phyloP scores from a whole-genome alignment of 2,888 invertebrate genomes.

The Scaeva pyrastri region DNA sequence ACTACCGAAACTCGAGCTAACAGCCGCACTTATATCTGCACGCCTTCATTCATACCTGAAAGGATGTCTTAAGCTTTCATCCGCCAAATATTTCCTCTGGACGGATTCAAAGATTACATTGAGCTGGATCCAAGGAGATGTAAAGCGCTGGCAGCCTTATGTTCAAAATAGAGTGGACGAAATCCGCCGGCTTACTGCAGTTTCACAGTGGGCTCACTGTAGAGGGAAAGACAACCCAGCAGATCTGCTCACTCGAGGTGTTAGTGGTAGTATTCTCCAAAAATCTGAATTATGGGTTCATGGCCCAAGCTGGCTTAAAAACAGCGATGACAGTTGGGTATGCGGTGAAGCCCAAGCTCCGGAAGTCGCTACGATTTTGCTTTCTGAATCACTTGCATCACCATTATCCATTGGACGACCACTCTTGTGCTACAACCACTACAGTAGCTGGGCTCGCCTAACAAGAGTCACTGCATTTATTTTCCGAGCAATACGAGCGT shows the following conservation, averaged over 20 bases:
- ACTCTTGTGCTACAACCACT: background rate
- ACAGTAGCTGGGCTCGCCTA: conserved; percentile 4
- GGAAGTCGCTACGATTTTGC: no score
- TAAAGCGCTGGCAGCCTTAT: conserved; percentile 34
- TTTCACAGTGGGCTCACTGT: conserved; percentile 26
- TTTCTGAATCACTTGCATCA: background rate
- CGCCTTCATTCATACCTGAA: conserved; percentile 10
- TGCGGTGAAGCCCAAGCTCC: no score
- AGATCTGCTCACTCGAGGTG: conserved; percentile 25
- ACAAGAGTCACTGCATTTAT: conserved; percentile 19
- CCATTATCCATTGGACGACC: background rate
- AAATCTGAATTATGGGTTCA: conserved; percentile 25
- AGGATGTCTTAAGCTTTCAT: background rate
- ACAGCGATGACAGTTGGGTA: no score
- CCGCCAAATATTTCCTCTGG: conserved; percentile 18
- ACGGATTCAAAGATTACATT: conserved; percentile 25
- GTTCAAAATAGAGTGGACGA: conserved; percentile 28
- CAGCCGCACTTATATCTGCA: background rate
- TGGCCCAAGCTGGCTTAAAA: conserved; percentile 22
- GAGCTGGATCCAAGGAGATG: conserved; percentile 26
- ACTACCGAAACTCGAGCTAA: background rate
- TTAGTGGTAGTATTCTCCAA: background rate
- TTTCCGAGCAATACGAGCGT: background rate
- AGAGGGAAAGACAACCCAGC: conserved; percentile 22
- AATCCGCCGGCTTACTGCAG: conserved; percentile 4